Evolutionary conservation across 2,797 vertebrate genomes (phyloP), one percentile per base, ranked within the genome.

Genomic region (Acropternis orthonyx): DNA sequence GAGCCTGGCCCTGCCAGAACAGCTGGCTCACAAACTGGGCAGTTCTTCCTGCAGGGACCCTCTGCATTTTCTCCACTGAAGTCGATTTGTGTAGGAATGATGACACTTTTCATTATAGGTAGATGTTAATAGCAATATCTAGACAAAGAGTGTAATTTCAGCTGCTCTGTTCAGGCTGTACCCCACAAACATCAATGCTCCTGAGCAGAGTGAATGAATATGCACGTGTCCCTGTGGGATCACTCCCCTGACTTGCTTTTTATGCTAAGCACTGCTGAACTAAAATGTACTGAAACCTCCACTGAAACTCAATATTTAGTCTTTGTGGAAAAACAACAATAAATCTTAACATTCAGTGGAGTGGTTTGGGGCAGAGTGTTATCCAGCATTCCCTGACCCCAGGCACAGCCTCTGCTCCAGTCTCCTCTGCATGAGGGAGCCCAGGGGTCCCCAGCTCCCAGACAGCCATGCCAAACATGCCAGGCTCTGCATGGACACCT

Each of bases 131-230:
- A 78, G 44, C 1, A 21, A 10, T 44, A 66, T 39, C 84, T 52
- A 37, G 55, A 51, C 84, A 46, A 74, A 69, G 77, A 27, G 34
- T 7, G 43, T 84, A 15, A 72, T 84, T 91, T 94, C 73, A 71
- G 65, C 58, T 46, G 72, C 77, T 84, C 23, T 24, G 41, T 43
- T 87, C 67, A 89, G 36, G 61, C 56, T 74, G 52, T 58, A 81
- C 34, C 66, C 74, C 84, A 77, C 87, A 81, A 86, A 72, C 26
- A 75, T 44, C 69, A 34, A 14, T 3, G 9, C 43, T 59, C 20
- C 41, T 21, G 36, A 72, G 77, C 9, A 63, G 49, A 11, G 19
- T 51, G 88, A 82, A 72, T 71, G 71, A 81, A 81, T 36, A 67
- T 3, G 7, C 26, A 20, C 30, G 14, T 3, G 3, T 36, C 44